These are phyloP conservation scores for Podotricha telesiphe DNA, from an alignment of 2,888 invertebrate species.

Conservation along the genomic window DNA sequence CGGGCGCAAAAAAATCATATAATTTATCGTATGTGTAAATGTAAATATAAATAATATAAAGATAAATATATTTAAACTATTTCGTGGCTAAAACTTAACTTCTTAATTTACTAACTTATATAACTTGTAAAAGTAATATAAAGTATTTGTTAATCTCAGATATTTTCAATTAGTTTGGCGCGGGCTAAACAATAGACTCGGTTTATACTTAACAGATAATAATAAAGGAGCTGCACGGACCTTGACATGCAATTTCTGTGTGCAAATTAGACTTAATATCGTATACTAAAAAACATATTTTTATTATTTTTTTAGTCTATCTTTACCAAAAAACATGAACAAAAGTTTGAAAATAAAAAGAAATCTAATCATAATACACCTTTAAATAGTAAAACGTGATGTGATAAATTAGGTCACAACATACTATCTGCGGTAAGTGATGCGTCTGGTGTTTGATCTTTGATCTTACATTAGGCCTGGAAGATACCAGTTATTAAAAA, in stretches of 20 bases:
- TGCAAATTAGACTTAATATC: constrained; percentile 10
- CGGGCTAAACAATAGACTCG: constrained; percentile 35
- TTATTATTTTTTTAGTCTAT: no score
- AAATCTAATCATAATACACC: neutral
- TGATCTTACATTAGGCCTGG: neutral
- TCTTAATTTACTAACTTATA: no score
- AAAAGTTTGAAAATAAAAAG: no score
- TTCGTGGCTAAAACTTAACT: no score
- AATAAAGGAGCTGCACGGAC: constrained; percentile 38
- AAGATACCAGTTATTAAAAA: constrained; percentile 1
- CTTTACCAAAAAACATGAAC: no score
- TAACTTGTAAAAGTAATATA: neutral
- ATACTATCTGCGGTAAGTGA: neutral
- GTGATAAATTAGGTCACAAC: neutral
- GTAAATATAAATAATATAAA: no score
- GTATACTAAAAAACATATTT: constrained; percentile 4
- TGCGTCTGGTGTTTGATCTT: constrained; percentile 6
- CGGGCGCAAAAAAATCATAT: no score
- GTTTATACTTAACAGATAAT: constrained; percentile 38
- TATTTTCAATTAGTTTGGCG: constrained; percentile 33
- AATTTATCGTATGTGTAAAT: no score
- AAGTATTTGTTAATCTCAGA: constrained; percentile 10
- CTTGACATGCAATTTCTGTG: constrained; percentile 30
- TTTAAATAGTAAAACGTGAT: neutral
- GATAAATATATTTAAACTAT: no score